Conservation (phyloP, 2,113 vertebrate species). For the Semicossyphus pulcher region DNA sequence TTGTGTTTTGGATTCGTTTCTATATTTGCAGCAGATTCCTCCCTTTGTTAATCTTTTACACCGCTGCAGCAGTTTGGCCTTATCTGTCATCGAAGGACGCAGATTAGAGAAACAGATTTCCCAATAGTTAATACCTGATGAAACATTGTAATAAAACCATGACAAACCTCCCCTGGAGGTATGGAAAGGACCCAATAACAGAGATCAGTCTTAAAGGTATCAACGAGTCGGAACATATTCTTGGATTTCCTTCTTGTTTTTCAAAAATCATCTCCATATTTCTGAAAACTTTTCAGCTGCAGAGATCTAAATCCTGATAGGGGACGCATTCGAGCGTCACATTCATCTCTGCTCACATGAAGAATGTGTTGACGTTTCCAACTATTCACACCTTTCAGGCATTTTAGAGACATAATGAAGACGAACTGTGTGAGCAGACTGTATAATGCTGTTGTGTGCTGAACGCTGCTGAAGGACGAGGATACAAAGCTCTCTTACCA, state of each 20-base stretch:
- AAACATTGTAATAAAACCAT: background rate
- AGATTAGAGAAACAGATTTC: constrained; percentile 2
- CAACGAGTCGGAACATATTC: background rate
- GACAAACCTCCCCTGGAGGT: background rate
- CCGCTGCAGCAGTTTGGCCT: no score
- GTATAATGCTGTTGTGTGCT: background rate
- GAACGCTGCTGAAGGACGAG: background rate
- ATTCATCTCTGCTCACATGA: constrained; percentile 30
- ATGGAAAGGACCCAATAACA: background rate
- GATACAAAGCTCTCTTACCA: constrained; percentile 86
- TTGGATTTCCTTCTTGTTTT: constrained; percentile 8
- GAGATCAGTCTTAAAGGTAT: constrained; percentile 6
- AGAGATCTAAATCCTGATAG: constrained; percentile 21
- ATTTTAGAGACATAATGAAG: constrained; percentile 21
- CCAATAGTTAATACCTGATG: background rate
- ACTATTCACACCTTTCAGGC: constrained; percentile 1
- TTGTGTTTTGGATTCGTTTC: no score
- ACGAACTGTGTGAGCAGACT: constrained; percentile 11
- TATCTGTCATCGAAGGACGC: background rate
- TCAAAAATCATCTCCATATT: background rate
- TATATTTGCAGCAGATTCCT: background rate
- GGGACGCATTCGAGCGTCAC: background rate
- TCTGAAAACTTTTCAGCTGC: background rate
- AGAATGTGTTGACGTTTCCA: constrained; percentile 23
- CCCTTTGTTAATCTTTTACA: background rate